Conservation (phyloP, 2,888 invertebrate genomes). For the Leucoma salicis region DNA sequence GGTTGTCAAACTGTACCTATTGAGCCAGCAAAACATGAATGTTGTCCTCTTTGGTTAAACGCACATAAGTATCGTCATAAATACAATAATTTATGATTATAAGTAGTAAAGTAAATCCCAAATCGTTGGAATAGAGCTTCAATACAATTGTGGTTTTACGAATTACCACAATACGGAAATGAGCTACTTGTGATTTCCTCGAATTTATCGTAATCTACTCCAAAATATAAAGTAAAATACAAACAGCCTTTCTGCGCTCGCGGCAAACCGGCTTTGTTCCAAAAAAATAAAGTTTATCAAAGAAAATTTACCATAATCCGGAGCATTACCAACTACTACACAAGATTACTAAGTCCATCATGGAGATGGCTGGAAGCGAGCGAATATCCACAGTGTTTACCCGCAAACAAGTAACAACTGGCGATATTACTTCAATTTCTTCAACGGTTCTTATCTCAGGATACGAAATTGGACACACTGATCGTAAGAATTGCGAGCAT, state of each 20-base stretch:
- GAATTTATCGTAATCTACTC: neutral
- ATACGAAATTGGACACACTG: constrained; percentile 39
- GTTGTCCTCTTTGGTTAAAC: too few species aligned
- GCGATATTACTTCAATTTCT: constrained; percentile 64
- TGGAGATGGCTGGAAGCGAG: constrained; percentile 40
- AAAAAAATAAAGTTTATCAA: constrained; percentile 36
- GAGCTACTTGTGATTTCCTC: neutral
- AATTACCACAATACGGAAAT: too few species aligned
- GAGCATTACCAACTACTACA: constrained; percentile 39
- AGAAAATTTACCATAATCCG: constrained; percentile 27
- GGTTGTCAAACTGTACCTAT: too few species aligned
- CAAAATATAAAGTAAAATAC: constrained; percentile 6
- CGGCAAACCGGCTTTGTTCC: constrained; percentile 20
- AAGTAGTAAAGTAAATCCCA: too few species aligned
- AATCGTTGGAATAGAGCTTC: too few species aligned
- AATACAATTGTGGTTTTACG: too few species aligned
- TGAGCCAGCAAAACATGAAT: too few species aligned
- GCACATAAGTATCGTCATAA: too few species aligned
- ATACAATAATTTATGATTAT: too few species aligned
- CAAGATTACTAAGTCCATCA: constrained; percentile 55
- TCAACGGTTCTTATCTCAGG: constrained; percentile 56
- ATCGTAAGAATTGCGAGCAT: neutral
- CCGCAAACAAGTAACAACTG: constrained; percentile 57
- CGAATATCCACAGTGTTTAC: constrained; percentile 47
- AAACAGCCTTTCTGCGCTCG: constrained; percentile 2